Evolutionary conservation across 2,797 vertebrate genomes (phyloP), one percentile per base, ranked within the genome.

Genomic region (Manis javanica): DNA sequence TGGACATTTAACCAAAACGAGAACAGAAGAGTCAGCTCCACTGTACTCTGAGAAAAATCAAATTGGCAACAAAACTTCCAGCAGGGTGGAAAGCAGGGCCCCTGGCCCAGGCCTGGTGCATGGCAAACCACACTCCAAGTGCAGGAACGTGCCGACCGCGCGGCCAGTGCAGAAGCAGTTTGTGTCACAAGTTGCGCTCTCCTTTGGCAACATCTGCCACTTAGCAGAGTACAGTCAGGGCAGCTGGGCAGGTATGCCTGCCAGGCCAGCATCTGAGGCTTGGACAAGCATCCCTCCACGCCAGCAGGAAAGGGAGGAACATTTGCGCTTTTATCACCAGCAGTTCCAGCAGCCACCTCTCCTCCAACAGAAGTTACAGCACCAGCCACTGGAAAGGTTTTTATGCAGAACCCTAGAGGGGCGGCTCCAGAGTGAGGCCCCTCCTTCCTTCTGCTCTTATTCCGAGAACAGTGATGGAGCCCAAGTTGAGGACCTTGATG

Each of bases 321-420:
- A 99, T 97, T 97, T 99, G 91, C 99, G 98, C 87, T 97, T 97
- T 93, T 99, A 99, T 97, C 99, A 99, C 95, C 99, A 99, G 98
- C 99, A 99, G 95, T 99, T 99, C 90, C 99, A 99, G 97, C 98
- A 99, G 68, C 98, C 98, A 7, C 98, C 97, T 86, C 97, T 99
- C 89, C 94, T 98, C 87, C 98, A 96, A 21, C 98, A 98, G 74
- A 93, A 98, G 81, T 46, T 98, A 79, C 98, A 97, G 63, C 98
- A 98, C 90, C 99, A 98, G 29, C 97, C 98, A 1, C 97, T 99
- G 7, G 98, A 99, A 86, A 98, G 95, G 53, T 95, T 98, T 95
- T 97, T 99, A 72, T 96, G 87, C 87, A 98, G 97, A 89, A 93
- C 97, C 0, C 97, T 96, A 31, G 96, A 98, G 53, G 42, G 96